A percentile compares a stretch with the other conserved stretches of the same genome.
phyloP scores from a whole-genome alignment of 2,888 invertebrate genomes.

The Drosophila leonis region DNA sequence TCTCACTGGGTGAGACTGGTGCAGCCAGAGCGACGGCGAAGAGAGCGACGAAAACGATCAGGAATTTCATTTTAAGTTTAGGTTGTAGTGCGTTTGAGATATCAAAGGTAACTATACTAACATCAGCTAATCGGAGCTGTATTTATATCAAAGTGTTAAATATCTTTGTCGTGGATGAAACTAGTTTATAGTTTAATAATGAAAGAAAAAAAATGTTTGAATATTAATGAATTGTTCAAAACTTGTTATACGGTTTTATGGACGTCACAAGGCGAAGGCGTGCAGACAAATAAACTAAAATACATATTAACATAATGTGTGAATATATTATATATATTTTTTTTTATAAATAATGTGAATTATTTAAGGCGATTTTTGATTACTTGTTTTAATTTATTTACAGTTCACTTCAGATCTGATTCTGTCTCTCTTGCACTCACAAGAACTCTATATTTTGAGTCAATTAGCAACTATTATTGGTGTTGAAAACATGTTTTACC shows the following conservation, averaged over 20 bases:
- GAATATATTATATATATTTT: neutral
- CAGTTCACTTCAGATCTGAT: neutral
- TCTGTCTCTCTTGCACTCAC: neutral
- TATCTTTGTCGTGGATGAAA: constrained; percentile 12
- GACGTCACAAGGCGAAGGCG: constrained; percentile 28
- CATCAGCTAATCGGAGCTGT: constrained; percentile 3
- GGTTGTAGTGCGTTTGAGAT: constrained; percentile 37
- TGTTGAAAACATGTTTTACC: constrained; percentile 7
- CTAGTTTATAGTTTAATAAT: constrained; percentile 23
- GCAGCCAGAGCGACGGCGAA: constrained; percentile 69
- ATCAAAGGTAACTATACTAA: constrained; percentile 37
- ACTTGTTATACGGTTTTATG: constrained; percentile 15
- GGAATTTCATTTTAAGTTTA: constrained; percentile 65
- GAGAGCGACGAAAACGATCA: constrained; percentile 69
- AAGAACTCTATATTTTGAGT: neutral
- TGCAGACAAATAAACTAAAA: constrained; percentile 3
- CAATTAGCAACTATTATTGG: constrained; percentile 13
- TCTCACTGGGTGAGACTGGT: too few relatives aligned
- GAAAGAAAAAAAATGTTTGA: constrained; percentile 5
- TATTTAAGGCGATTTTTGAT: neutral
- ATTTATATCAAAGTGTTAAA: constrained; percentile 28
- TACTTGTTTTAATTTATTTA: constrained; percentile 4
- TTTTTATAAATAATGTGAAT: neutral
- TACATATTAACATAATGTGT: constrained; percentile 19
- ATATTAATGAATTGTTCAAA: constrained; percentile 16